phyloP scores from a whole-genome alignment of 2,888 invertebrate species.

The Tachina fera region DNA sequence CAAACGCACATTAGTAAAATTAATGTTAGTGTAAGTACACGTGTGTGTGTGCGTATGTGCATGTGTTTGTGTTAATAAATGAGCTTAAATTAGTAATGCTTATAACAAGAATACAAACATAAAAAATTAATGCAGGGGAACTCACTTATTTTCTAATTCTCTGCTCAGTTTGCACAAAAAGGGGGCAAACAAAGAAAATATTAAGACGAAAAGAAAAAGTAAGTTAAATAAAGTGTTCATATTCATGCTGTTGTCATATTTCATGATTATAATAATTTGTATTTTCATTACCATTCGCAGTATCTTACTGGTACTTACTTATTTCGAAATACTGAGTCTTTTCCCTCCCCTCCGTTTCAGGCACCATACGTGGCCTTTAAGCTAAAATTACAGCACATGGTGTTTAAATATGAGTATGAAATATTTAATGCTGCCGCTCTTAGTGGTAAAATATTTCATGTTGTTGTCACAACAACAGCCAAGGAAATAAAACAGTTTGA shows the following conservation, averaged over 20 bases:
- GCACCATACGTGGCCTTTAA: conserved; percentile 10
- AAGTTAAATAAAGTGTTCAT: conserved; percentile 54
- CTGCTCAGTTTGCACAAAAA: not conserved
- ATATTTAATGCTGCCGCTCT: conserved; percentile 30
- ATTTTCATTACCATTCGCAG: conserved; percentile 64
- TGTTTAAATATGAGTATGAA: conserved; percentile 32
- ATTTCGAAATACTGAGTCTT: conserved; percentile 14
- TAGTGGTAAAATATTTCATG: not conserved
- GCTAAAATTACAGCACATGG: conserved; percentile 43
- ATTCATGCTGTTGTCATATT: conserved; percentile 54
- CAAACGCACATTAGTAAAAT: conserved; percentile 11
- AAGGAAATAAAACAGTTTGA: not conserved
- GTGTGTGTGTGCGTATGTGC: not conserved
- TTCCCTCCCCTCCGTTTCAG: not conserved
- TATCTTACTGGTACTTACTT: conserved; percentile 50
- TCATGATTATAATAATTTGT: conserved; percentile 72
- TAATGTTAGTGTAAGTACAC: not conserved
- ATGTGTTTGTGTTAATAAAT: conserved; percentile 46
- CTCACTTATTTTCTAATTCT: conserved; percentile 26
- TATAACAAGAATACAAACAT: conserved; percentile 32
- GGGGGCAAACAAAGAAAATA: not conserved
- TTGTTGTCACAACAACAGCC: not conserved
- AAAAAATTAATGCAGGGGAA: not conserved
- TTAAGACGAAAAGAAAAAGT: not conserved
- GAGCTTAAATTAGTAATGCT: conserved; percentile 53